Conservation (phyloP, 2,113 vertebrate species). For the Poicephalus meyeri region DNA sequence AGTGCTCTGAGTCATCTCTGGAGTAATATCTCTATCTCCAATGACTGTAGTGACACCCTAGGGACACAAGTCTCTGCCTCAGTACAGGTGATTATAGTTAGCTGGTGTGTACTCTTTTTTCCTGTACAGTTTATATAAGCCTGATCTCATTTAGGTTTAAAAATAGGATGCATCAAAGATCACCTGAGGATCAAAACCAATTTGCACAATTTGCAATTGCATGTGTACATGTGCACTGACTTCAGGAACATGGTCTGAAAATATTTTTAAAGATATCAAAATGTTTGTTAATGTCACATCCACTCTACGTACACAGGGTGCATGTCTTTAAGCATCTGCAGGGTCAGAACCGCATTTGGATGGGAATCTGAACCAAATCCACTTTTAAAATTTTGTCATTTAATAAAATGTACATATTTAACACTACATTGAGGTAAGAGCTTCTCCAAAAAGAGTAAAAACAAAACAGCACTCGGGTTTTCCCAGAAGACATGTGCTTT, state of each 20-base stretch:
- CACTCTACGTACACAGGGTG: not conserved
- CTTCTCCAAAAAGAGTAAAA: not conserved
- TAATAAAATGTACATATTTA: not conserved
- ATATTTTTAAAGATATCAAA: not conserved
- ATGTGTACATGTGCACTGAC: not conserved
- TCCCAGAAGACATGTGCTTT: not conserved
- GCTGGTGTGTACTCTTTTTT: not conserved
- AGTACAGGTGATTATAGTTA: not conserved
- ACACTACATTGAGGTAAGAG: not conserved
- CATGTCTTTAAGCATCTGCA: not conserved
- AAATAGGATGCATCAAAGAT: not conserved
- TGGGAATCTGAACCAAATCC: not conserved
- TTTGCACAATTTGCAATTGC: not conserved
- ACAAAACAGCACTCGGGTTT: not conserved
- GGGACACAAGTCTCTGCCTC: not conserved
- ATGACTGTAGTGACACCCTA: not conserved
- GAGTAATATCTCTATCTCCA: not conserved
- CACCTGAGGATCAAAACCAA: not conserved
- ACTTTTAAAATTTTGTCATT: not conserved
- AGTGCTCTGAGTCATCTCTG: not conserved
- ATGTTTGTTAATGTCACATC: not conserved
- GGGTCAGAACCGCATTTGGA: not conserved
- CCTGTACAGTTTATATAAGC: not conserved
- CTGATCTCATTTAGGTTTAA: not conserved
- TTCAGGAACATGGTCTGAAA: not conserved